These are phyloP conservation scores for Cosmia pyralina DNA, from an alignment of 2,888 invertebrate species.

Conservation along the genomic window DNA sequence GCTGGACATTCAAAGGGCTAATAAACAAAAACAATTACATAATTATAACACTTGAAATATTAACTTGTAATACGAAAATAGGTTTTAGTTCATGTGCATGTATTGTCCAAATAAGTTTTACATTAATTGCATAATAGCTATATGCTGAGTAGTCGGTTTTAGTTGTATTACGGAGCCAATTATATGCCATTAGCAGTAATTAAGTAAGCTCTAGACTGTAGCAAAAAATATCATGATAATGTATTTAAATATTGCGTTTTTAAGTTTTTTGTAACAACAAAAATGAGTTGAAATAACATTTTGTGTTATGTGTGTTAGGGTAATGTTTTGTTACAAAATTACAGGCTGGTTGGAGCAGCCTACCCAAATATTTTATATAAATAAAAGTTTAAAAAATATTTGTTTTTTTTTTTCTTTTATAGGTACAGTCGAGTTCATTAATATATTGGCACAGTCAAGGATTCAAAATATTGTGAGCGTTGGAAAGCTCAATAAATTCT, in stretches of 20 bases:
- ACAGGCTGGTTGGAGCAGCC: slow-evolving; percentile 42
- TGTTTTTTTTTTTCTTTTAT: background rate
- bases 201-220: slow-evolving; percentile 48
- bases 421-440: too few species aligned
- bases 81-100: slow-evolving; percentile 32
- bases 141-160: slow-evolving; percentile 52
- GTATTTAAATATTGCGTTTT: slow-evolving; percentile 55
- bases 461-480: too few species aligned
- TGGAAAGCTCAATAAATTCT: too few species aligned
- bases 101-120: slow-evolving; percentile 51
- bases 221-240: slow-evolving; percentile 43
- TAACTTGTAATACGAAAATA: slow-evolving; percentile 41
- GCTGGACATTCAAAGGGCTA: too few species aligned
- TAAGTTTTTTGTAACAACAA: slow-evolving; percentile 44
- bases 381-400: slow-evolving; percentile 60
- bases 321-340: slow-evolving; percentile 66
- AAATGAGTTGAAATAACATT: slow-evolving; percentile 52
- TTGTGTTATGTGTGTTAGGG: slow-evolving; percentile 62
- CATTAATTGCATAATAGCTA: slow-evolving; percentile 65
- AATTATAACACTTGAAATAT: slow-evolving; percentile 30
- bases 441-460: too few species aligned
- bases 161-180: slow-evolving; percentile 56
- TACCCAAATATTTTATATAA: slow-evolving; percentile 67
- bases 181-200: slow-evolving; percentile 63
- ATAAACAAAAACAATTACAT: slow-evolving; percentile 37